A percentile compares a stretch with the other conserved stretches of the same genome.
Conservation (phyloP, 2,888 invertebrate species). For the Pollenia angustigena region DNA sequence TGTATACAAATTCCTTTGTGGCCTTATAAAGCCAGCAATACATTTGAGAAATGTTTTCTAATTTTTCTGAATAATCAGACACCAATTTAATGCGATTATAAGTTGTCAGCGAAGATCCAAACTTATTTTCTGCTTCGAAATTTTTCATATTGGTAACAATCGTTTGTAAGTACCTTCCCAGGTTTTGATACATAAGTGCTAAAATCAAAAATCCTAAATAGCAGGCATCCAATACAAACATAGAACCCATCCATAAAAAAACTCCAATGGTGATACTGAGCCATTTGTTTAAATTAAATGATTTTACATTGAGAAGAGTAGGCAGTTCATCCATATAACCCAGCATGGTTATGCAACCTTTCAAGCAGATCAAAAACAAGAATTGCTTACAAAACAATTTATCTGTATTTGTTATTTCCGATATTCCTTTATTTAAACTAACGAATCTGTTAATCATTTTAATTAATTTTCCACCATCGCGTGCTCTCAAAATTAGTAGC, state of each 20-base stretch:
- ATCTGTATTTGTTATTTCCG: conserved; percentile 42
- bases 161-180: conserved; percentile 75
- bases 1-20: conserved; percentile 75
- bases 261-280: conserved; percentile 68
- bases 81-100: conserved; percentile 78
- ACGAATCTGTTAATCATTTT: conserved; percentile 77
- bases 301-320: conserved; percentile 58
- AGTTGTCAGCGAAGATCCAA: conserved; percentile 59
- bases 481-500: conserved; percentile 76
- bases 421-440: conserved; percentile 74
- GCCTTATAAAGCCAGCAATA: conserved; percentile 77
- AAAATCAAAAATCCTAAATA: conserved; percentile 78
- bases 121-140: conserved; percentile 69
- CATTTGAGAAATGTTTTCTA: conserved; percentile 77
- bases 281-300: conserved; percentile 32
- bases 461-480: conserved; percentile 70
- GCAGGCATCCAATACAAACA: conserved; percentile 78
- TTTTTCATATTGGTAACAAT: conserved; percentile 76
- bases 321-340: conserved; percentile 77
- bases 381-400: conserved; percentile 76
- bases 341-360: conserved; percentile 75
- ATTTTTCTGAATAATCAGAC: conserved; percentile 78
- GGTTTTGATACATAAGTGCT: conserved; percentile 77
- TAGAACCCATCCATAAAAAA: conserved; percentile 79
- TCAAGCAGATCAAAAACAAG: conserved; percentile 69